Evolutionary conservation across 2,888 invertebrate species (phyloP).

Genomic region (Rhagium mordax): DNA sequence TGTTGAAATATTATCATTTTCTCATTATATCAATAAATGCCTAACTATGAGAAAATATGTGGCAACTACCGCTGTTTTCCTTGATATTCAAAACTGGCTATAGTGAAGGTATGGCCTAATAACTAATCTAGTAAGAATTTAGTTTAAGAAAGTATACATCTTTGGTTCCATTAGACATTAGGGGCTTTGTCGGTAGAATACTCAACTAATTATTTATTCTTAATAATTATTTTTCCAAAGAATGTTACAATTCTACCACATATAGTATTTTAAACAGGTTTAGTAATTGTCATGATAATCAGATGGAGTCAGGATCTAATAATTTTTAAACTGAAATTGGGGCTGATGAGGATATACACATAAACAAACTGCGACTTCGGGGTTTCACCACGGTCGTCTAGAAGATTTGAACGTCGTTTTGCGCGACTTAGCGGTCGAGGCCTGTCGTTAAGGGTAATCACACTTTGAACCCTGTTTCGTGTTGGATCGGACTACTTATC

Average conservation of each 20-base stretch:
- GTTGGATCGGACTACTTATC: constrained; percentile 20
- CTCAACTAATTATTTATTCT: background rate
- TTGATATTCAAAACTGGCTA: no score
- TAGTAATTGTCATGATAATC: background rate
- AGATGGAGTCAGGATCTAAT: background rate
- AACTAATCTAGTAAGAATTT: no score
- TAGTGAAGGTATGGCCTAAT: no score
- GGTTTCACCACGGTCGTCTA: background rate
- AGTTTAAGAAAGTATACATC: no score
- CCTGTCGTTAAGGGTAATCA: constrained; percentile 18
- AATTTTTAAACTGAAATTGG: background rate
- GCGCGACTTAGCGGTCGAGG: background rate
- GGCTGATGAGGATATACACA: background rate
- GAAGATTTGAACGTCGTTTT: constrained; percentile 14
- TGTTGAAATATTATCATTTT: no score
- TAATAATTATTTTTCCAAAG: background rate
- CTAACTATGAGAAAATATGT: no score
- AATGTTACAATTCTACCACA: background rate
- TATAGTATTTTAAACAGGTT: background rate
- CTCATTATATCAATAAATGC: no score
- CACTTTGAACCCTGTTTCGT: constrained; percentile 18
- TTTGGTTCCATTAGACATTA: no score
- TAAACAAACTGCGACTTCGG: background rate
- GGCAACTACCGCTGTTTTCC: no score
- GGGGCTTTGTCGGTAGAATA: background rate